phyloP scores from a whole-genome alignment of 37 sponge, comb jelly and placozoan species.

The Ephydatia muelleri region DNA sequence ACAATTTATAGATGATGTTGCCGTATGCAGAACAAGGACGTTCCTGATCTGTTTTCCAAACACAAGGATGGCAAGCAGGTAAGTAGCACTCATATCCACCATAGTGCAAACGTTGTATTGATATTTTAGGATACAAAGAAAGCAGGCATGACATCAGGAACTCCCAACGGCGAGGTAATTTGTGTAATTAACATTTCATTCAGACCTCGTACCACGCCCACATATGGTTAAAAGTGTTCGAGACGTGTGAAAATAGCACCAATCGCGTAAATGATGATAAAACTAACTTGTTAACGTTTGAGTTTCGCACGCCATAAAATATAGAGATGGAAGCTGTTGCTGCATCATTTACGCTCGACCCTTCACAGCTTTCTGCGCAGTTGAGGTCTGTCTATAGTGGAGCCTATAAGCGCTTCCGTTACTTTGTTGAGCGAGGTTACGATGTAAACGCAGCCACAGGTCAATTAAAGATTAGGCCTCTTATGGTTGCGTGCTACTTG shows the following conservation, averaged over 20 bases:
- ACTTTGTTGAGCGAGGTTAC: slow-evolving; percentile 14
- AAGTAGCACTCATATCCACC: not conserved
- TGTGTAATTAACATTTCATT: not conserved
- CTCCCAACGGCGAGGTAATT: not conserved
- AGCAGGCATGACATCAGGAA: not conserved
- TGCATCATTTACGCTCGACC: not conserved
- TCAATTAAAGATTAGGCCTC: slow-evolving; percentile 11
- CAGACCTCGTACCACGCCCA: too few species aligned
- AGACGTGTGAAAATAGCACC: not conserved
- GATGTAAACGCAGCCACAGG: slow-evolving; percentile 11
- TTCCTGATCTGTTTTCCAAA: not conserved
- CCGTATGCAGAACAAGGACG: not conserved
- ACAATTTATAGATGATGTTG: not conserved
- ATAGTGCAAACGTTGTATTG: not conserved
- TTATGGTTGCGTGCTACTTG: slow-evolving; percentile 38
- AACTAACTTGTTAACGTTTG: not conserved
- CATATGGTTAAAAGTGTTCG: too few species aligned
- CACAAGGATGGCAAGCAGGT: not conserved
- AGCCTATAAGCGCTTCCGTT: not conserved
- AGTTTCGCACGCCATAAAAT: not conserved
- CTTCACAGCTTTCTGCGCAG: not conserved
- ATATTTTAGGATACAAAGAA: not conserved
- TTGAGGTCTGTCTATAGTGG: slow-evolving; percentile 16
- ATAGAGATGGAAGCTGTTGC: not conserved
- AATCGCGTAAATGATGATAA: too few species aligned